A percentile compares a stretch with the other conserved stretches of the same genome.
Conservation (phyloP, 2,888 invertebrate species). For the Erebia epiphron region DNA sequence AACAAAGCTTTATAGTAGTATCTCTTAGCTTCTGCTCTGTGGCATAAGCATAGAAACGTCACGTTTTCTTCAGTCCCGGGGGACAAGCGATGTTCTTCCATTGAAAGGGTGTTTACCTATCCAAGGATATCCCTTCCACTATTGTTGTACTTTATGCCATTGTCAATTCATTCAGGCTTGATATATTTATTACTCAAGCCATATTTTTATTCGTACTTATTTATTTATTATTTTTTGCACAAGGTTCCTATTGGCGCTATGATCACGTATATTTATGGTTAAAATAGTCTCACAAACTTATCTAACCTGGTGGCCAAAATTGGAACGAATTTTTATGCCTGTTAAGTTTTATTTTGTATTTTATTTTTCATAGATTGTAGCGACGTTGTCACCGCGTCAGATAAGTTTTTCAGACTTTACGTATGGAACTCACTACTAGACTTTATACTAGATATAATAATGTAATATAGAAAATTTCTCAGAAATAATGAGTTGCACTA, state of each 20-base stretch:
- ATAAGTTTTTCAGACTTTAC: too few relatives aligned
- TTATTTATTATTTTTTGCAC: neutral
- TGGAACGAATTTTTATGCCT: too few relatives aligned
- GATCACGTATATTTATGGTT: too few relatives aligned
- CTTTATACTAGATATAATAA: too few relatives aligned
- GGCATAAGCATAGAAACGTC: conserved; percentile 21
- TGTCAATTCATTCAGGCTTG: conserved; percentile 23
- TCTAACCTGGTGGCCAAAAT: too few relatives aligned
- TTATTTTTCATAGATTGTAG: too few relatives aligned
- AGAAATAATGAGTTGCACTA: too few relatives aligned
- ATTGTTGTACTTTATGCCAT: conserved; percentile 26
- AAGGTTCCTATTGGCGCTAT: neutral
- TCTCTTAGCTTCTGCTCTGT: conserved; percentile 19
- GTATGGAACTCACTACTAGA: too few relatives aligned
- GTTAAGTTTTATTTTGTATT: too few relatives aligned
- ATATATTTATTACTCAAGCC: neutral
- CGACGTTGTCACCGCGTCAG: too few relatives aligned
- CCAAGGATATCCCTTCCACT: conserved; percentile 31
- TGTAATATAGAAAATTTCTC: too few relatives aligned
- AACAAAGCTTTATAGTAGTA: neutral
- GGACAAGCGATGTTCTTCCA: conserved; percentile 39
- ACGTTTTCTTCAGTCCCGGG: conserved; percentile 34
- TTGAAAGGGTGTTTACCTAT: conserved; percentile 43
- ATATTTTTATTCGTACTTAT: neutral
- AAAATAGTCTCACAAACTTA: too few relatives aligned